These are phyloP conservation scores for Microctenopoma lineatum DNA, from an alignment of 2,797 vertebrate genomes.

Conservation along the genomic window DNA sequence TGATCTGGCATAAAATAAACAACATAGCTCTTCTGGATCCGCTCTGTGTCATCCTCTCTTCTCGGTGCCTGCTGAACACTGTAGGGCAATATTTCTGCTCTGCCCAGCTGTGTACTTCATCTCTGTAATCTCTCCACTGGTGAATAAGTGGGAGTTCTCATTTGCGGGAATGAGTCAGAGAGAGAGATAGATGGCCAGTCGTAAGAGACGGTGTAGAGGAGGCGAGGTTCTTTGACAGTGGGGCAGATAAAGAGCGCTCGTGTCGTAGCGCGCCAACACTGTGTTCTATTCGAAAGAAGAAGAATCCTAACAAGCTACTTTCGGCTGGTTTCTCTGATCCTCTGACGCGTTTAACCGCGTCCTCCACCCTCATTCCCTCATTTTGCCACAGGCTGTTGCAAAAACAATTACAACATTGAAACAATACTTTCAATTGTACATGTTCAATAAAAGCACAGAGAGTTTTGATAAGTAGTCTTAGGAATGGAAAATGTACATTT, in stretches of 20 bases:
- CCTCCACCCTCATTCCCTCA: not conserved
- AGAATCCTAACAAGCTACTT: not conserved
- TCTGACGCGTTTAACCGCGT: not conserved
- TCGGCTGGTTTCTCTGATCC: conserved; percentile 6
- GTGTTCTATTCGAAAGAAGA: not conserved
- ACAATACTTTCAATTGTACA: not conserved
- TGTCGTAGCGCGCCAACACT: not conserved
- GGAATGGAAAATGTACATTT: no score
- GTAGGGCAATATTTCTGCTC: conserved; percentile 36
- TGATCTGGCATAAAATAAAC: not conserved
- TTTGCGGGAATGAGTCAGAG: conserved; percentile 55
- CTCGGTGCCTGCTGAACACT: conserved; percentile 27
- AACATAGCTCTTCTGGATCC: not conserved
- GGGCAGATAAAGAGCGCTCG: conserved; percentile 30
- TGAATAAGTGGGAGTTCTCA: conserved; percentile 57
- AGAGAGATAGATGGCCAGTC: conserved; percentile 47
- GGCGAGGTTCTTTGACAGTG: conserved; percentile 41
- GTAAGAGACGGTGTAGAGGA: conserved; percentile 38
- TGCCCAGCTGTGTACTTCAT: conserved; percentile 22
- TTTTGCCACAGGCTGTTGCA: not conserved
- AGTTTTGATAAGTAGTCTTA: no score
- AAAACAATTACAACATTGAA: not conserved
- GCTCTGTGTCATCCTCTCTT: conserved; percentile 35
- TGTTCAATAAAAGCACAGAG: no score
- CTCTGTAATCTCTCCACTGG: conserved; percentile 59